phyloP scores from a whole-genome alignment of 2,113 vertebrate genomes.

The Labrus mixtus region DNA sequence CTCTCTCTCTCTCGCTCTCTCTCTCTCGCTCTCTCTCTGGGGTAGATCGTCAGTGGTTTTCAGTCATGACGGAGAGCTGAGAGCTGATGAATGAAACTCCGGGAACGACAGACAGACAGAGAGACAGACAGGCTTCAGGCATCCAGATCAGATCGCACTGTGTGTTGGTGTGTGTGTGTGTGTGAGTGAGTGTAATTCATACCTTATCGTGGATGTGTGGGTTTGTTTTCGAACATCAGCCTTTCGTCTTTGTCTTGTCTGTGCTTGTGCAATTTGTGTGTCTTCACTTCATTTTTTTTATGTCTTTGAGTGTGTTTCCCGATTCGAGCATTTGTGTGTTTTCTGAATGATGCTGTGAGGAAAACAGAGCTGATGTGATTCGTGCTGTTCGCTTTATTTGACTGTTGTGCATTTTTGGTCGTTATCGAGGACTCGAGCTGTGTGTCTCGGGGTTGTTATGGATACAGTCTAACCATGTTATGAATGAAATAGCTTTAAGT shows the following conservation, averaged over 20 bases:
- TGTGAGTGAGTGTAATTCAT: constrained; percentile 10
- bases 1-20: constrained; percentile 15
- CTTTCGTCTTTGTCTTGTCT: constrained; percentile 11
- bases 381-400: neutral
- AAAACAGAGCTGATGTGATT: neutral
- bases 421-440: too few species aligned
- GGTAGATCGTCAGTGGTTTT: constrained; percentile 41
- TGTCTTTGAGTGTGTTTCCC: neutral
- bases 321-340: neutral
- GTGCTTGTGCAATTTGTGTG: neutral
- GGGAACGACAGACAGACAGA: constrained; percentile 34
- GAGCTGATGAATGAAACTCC: constrained; percentile 64
- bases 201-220: neutral
- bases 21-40: constrained; percentile 15
- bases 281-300: neutral
- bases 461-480: too few species aligned
- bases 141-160: constrained; percentile 32
- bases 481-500: neutral
- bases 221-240: neutral
- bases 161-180: constrained; percentile 30
- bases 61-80: constrained; percentile 45
- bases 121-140: constrained; percentile 39
- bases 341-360: neutral
- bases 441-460: too few species aligned
- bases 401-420: neutral